Evolutionary conservation across 2,888 invertebrate species (phyloP), one percentile per base, ranked within the genome.

Genomic region (Lapara coniferarum): DNA sequence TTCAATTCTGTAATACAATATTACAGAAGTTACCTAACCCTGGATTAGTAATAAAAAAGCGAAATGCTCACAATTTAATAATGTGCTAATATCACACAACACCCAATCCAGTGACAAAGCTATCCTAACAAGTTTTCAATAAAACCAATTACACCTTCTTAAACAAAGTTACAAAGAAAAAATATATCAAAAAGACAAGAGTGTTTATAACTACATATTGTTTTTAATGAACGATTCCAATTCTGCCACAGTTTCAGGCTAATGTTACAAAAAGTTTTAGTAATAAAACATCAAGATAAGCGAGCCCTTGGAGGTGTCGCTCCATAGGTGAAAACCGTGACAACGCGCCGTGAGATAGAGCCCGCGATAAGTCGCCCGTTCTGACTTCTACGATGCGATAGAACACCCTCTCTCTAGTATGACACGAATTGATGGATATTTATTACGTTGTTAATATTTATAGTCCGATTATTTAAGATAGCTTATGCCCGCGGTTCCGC

Each of bases 321-420:
- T 85, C 81, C 78, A 69, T 91, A 91, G 92, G 92, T 92, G 93
- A 92, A 90, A 90, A 92, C 89, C 92, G 91, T 90, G 91, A 90
- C 82, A 86, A 85, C 88, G 81, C 88, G 87, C 87, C 91, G 90
- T 91, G 91, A 92, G 91, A 92, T 91, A 85, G 87, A 79, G 77
- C 82, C 78, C 78, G 74, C 76, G 91, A 91, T 92, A 91, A 63
- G 13, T 77, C 82, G 84, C 80, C 84, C 77, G 77, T 51, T 57
- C 83, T 52, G 16, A 67, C 67, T 37, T 55, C 56, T 58, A 10
- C 57, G 44, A 55, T 58, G 51, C 66, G 58, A 69, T 66, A 66
- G 57, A 66, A 66, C 19, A 59, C 57, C 56, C 53, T 66, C 25
- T 56, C 52, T 68, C 30, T n/a, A 16, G 16, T 52, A n/a, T 63